These are phyloP conservation scores for Lithosia quadra DNA, from an alignment of 2,888 invertebrate genomes.

Conservation along the genomic window DNA sequence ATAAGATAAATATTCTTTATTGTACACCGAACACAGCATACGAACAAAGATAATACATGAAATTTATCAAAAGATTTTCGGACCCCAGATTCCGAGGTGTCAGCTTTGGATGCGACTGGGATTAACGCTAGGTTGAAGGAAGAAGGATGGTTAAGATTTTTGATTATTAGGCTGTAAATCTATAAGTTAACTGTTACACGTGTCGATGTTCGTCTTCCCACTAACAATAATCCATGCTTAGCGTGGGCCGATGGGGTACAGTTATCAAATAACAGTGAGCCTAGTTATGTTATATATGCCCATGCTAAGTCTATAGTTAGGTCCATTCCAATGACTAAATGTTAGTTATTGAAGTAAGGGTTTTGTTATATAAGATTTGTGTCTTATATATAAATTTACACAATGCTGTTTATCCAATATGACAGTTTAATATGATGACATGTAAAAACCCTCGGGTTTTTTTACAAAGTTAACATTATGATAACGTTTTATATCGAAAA, in stretches of 20 bases:
- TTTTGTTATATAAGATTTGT: slow-evolving; percentile 50
- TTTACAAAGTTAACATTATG: not conserved
- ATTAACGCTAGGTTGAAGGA: no score
- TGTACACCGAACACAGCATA: no score
- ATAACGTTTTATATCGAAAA: not conserved
- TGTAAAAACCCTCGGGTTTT: not conserved
- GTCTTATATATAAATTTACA: slow-evolving; percentile 32
- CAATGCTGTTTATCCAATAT: slow-evolving; percentile 7
- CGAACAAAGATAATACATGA: no score
- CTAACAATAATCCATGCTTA: slow-evolving; percentile 26
- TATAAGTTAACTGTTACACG: slow-evolving; percentile 20
- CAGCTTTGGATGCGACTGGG: no score
- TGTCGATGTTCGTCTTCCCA: slow-evolving; percentile 37
- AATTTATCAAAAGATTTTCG: no score
- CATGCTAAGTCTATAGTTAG: slow-evolving; percentile 35
- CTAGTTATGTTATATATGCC: not conserved
- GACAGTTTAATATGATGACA: not conserved
- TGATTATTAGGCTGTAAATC: not conserved
- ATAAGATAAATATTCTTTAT: no score
- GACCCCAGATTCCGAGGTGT: no score
- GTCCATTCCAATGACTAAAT: slow-evolving; percentile 67
- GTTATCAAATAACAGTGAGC: not conserved
- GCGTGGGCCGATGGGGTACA: not conserved
- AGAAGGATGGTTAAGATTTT: no score
- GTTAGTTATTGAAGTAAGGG: slow-evolving; percentile 51